Base-by-base conservation (phyloP, 2,797 vertebrate species). In the Hybognathus amarus region DNA sequence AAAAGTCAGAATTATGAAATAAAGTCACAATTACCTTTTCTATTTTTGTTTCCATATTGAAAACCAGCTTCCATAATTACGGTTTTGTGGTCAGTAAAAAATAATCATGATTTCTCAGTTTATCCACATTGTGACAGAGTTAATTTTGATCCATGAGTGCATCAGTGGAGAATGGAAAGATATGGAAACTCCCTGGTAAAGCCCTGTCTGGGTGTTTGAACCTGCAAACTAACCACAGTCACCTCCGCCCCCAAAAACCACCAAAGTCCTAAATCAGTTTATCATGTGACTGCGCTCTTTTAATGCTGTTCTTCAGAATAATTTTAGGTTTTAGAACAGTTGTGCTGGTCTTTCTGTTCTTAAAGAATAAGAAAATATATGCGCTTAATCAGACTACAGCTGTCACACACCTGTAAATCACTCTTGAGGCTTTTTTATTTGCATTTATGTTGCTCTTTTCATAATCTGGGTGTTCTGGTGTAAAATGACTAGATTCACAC, bases 141-240 rank as follows among this genome's bases (percentile, higher is more conserved):
- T 81, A 1, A 74, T 74, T 81, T 74, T 81, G 59, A 15, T 24
- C 64, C 18, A 52, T 47, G 63, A 52, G 54, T 27, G n/a, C 47
- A 47, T 77, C 30, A 47, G 64, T 67, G 38, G 42, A 36, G 40
- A 63, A 33, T 30, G 7, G 56, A 27, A 80, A 63, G 70, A 80
- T 38, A 63, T 68, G 77, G 79, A 88, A 79, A 78, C 71, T 79
- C 79, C 79, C 69, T 70, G 30, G 54, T 77, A 38, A 79, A 69
- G 36, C 66, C 24, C 18, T 79, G 40, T 40, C 30, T 7, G 36
- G 15, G 33, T 73, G 79, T 79, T 52, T 79, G 54, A 86, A 84
- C 75, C 74, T 79, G 71, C 47, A 85, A 68, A 71, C 47, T 71
- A 73, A 74, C 64, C 81, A 71, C 70, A 40, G 8, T 70, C 45